phyloP scores from a whole-genome alignment of 1,140 invertebrate genomes.

The Sinella curviseta region DNA sequence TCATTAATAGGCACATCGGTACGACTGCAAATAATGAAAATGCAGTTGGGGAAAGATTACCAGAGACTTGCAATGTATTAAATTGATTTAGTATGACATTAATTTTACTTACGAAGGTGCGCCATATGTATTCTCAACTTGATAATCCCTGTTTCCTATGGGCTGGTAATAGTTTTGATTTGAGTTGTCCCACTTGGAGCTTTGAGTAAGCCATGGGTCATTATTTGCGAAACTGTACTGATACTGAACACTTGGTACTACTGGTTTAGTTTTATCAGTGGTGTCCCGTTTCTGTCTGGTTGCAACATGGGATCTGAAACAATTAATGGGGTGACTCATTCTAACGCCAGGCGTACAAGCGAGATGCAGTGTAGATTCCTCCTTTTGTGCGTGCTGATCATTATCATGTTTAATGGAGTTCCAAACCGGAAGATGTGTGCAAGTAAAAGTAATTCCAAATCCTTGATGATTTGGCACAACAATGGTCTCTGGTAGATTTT shows the following conservation, averaged over 20 bases:
- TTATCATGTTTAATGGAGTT: not conserved
- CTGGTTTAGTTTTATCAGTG: not conserved
- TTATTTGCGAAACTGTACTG: conserved; percentile 7
- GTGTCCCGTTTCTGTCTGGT: not conserved
- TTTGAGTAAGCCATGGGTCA: conserved; percentile 14
- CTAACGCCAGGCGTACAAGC: conserved; percentile 41
- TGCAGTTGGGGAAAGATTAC: not conserved
- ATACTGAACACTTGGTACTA: conserved; percentile 23
- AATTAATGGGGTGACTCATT: conserved; percentile 32
- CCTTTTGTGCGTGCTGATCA: not conserved
- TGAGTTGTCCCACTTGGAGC: not conserved
- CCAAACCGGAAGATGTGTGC: conserved; percentile 4
- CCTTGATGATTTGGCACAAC: conserved; percentile 48
- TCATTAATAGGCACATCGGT: too few relatives aligned
- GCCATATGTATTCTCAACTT: not conserved
- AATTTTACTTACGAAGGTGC: not conserved
- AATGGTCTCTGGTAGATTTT: conserved; percentile 39
- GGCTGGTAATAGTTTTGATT: conserved; percentile 4
- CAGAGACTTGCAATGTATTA: too few relatives aligned
- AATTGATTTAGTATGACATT: too few relatives aligned
- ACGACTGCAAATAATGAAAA: too few relatives aligned
- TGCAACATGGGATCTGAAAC: conserved; percentile 37
- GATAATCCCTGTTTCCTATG: not conserved
- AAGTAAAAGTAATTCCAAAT: conserved; percentile 45
- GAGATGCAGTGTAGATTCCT: conserved; percentile 30